Base-by-base conservation (phyloP, 2,888 invertebrate genomes). In the Morpho achilles region DNA sequence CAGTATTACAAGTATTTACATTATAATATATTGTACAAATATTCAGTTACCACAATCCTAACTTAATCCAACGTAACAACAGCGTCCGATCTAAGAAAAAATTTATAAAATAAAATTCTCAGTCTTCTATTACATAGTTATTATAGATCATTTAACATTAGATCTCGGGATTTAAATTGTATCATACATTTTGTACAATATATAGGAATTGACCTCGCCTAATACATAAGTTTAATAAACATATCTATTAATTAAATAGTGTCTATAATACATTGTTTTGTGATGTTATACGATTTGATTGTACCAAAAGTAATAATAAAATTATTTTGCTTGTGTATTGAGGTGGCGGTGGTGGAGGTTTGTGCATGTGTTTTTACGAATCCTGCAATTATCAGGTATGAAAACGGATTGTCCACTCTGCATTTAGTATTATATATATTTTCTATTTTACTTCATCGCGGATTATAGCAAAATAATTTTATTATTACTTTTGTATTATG, bases 41-140 rank as follows among this genome's bases (percentile, higher is more conserved):
- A 45, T 45, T 39, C 32, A 52, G 6, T 8, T 8, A 52, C 44
- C 10, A 39, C 51, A 51, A 32, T 5, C 5, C 32, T 32, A 5
- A 32, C 32, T 59, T 70, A 69, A 61, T 69, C 63, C 10, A 67
- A 69, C 72, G 71, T 70, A 75, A 75, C 68, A 68, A 70, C 69
- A 70, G 74, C 66, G 58, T 75, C 73, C 63, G 69, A 68, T 68
- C 70, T 75, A 78, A 70, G 75, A 81, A 80, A 80, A 76, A 77
- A 85, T 82, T 76, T 76, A 72, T 77, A 54, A 81, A 82, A 80
- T 78, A 79, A 82, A 77, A 77, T 76, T 79, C 76, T 88, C 88
- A 88, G 88, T 88, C 88, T 88, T 87, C 86, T 84, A 87, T 86
- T 80, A 81, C 79, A 81, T 80, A 84, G 82, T 83, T 76, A 73